These are phyloP conservation scores for Spodoptera littoralis DNA, from an alignment of 2,888 invertebrate species.

Conservation along the genomic window DNA sequence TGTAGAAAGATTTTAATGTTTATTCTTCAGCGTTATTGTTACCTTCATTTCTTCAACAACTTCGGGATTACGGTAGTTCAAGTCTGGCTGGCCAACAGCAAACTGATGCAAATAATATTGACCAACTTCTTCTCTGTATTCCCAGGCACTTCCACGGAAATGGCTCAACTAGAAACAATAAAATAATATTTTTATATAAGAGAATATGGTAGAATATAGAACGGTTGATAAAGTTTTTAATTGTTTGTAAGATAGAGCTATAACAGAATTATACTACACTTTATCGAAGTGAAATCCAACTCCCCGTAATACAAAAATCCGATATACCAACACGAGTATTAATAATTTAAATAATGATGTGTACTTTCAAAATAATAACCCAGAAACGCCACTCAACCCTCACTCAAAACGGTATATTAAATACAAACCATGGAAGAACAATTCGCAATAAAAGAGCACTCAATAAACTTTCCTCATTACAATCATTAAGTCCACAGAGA, in stretches of 20 bases:
- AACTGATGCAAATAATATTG: slow-evolving; percentile 94
- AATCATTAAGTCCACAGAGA: slow-evolving; percentile 22
- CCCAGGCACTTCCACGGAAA: slow-evolving; percentile 93
- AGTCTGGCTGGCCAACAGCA: slow-evolving; percentile 91
- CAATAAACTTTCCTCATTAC: slow-evolving; percentile 34
- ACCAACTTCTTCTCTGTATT: slow-evolving; percentile 89
- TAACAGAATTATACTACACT: no score
- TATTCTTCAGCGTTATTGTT: slow-evolving; percentile 4
- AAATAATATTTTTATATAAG: not conserved
- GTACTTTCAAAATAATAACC: no score
- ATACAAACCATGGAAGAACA: slow-evolving; percentile 4
- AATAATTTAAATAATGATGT: no score
- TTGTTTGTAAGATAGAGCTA: no score
- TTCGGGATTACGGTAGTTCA: slow-evolving; percentile 91
- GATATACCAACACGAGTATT: no score
- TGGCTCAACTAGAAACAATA: slow-evolving; percentile 77
- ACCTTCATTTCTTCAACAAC: slow-evolving; percentile 90
- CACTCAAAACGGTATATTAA: not conserved
- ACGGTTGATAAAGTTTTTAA: no score
- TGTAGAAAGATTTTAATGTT: not conserved
- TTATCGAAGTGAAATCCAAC: no score
- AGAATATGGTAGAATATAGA: no score
- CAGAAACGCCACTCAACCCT: no score
- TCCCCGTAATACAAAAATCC: no score
- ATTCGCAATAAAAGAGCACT: slow-evolving; percentile 17